phyloP scores from a whole-genome alignment of 2,888 invertebrate species.

The Gymnocheta viridis region DNA sequence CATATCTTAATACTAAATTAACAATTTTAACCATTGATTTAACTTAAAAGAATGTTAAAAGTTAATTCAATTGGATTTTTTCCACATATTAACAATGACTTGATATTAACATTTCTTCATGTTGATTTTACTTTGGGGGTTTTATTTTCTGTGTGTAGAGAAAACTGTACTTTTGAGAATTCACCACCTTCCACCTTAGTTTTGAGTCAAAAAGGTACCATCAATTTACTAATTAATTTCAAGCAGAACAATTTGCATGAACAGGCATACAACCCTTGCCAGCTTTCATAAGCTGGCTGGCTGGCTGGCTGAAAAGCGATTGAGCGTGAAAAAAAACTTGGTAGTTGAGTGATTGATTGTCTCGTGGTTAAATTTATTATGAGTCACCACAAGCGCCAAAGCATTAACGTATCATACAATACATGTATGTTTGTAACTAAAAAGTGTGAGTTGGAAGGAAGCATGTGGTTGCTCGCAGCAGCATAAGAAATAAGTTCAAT shows the following conservation, averaged over 20 bases:
- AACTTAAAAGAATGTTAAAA: too few relatives aligned
- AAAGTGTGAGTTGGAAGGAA: background rate
- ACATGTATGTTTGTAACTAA: too few relatives aligned
- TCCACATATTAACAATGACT: too few relatives aligned
- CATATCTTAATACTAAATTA: too few relatives aligned
- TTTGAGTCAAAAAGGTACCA: background rate
- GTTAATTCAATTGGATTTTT: too few relatives aligned
- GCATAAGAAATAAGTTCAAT: background rate
- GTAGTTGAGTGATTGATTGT: constrained; percentile 20
- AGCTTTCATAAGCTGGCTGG: background rate
- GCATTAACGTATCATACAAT: background rate
- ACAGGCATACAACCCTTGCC: constrained; percentile 1
- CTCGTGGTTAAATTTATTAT: constrained; percentile 11
- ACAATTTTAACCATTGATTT: too few relatives aligned
- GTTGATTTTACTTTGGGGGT: too few relatives aligned
- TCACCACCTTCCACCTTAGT: too few relatives aligned
- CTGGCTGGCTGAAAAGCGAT: background rate
- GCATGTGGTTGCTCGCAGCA: background rate
- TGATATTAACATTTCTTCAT: too few relatives aligned
- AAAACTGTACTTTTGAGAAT: too few relatives aligned
- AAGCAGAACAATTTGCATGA: background rate
- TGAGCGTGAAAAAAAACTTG: background rate
- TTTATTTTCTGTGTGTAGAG: too few relatives aligned
- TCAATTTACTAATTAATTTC: constrained; percentile 37
- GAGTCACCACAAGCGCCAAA: background rate